Percentiles rank a stretch among this genome's conserved stretches.
phyloP scores from a whole-genome alignment of 2,888 invertebrate species.

The Perizoma affinitatum region DNA sequence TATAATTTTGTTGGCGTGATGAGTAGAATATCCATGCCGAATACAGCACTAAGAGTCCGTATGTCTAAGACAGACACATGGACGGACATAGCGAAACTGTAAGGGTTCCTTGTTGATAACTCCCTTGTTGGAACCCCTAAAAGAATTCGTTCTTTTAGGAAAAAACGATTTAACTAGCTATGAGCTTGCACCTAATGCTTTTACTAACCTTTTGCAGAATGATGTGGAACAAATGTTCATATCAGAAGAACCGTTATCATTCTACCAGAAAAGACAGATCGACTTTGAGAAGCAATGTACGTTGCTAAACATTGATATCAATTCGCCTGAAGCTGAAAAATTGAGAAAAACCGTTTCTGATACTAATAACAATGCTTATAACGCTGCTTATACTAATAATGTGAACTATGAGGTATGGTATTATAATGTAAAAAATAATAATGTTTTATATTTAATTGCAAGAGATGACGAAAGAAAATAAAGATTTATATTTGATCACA shows the following conservation, averaged over 20 bases:
- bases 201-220: slow-evolving; percentile 67
- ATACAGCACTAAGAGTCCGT: no score
- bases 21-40: no score
- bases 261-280: slow-evolving; percentile 74
- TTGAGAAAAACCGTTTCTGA: slow-evolving; percentile 58
- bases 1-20: no score
- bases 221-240: slow-evolving; percentile 58
- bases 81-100: no score
- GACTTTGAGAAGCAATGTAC: slow-evolving; percentile 80
- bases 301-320: slow-evolving; percentile 70
- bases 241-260: slow-evolving; percentile 75
- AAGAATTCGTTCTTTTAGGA: no score
- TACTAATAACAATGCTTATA: slow-evolving; percentile 62
- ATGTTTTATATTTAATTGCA: no score
- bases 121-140: no score
- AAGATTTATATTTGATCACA: no score
- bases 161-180: slow-evolving; percentile 6
- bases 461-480: no score
- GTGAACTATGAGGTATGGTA: slow-evolving; percentile 51
- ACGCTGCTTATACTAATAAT: slow-evolving; percentile 60
- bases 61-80: no score
- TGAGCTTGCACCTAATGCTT: slow-evolving; percentile 41
- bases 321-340: slow-evolving; percentile 69
- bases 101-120: no score
- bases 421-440: not conserved